Conservation (phyloP, 1,140 invertebrate species). For the Pentalonia nigronervosa region DNA sequence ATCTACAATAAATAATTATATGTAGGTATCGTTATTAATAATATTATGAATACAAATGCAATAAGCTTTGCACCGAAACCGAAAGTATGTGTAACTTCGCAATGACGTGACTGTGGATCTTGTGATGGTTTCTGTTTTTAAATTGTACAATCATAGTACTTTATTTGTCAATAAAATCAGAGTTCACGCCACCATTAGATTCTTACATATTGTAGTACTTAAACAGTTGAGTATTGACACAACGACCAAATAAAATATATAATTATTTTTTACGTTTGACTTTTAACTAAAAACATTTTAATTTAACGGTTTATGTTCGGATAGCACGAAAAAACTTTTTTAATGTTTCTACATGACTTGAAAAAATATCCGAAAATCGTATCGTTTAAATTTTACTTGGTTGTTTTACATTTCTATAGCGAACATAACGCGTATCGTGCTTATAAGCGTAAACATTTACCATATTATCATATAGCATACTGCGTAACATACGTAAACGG, state of each 20-base stretch:
- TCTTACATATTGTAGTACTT: neutral
- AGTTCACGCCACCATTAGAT: neutral
- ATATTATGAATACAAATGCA: neutral
- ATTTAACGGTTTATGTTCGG: neutral
- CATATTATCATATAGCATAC: neutral
- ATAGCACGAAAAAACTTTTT: neutral
- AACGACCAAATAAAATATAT: conserved; percentile 1
- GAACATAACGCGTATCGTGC: neutral
- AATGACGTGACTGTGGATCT: neutral
- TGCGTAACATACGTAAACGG: neutral
- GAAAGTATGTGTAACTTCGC: neutral
- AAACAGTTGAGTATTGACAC: neutral
- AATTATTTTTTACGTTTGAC: neutral
- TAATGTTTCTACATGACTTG: neutral
- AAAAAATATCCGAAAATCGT: neutral
- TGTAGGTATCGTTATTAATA: neutral
- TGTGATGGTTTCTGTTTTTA: neutral
- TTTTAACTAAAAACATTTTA: neutral
- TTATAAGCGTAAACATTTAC: neutral
- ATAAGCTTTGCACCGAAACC: neutral
- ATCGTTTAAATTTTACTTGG: neutral
- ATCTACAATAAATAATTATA: neutral
- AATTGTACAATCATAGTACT: neutral
- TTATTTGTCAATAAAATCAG: neutral
- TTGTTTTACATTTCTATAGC: neutral